Evolutionary conservation across 2,888 invertebrate species (phyloP).

Genomic region (Ormyrus rosae): DNA sequence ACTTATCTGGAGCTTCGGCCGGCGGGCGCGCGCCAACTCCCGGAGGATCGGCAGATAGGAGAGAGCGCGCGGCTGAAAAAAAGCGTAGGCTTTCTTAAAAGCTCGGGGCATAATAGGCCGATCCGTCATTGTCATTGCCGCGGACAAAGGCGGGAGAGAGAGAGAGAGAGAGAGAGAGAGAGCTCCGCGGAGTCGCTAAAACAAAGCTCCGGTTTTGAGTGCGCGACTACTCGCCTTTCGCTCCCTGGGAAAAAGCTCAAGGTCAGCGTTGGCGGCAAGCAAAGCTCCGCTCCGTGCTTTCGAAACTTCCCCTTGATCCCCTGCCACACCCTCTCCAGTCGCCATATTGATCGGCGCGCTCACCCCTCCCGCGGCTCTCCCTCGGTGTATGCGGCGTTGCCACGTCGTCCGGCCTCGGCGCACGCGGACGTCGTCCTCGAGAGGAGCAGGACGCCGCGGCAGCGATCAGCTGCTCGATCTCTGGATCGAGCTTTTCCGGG

Average conservation of each 20-base stretch:
- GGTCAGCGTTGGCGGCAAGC: slow-evolving; percentile 59
- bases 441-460: neutral
- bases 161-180: slow-evolving; percentile 21
- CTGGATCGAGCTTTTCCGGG: too few relatives aligned
- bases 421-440: neutral
- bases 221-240: slow-evolving; percentile 17
- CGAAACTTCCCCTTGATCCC: slow-evolving; percentile 64
- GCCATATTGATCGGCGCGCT: slow-evolving; percentile 71
- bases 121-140: slow-evolving; percentile 60
- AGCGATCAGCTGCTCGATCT: too few relatives aligned
- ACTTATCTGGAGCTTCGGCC: slow-evolving; percentile 25
- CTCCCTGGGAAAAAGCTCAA: slow-evolving; percentile 65
- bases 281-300: slow-evolving; percentile 29
- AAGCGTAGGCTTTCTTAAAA: slow-evolving; percentile 7
- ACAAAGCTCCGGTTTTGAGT: slow-evolving; percentile 9
- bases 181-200: slow-evolving; percentile 18
- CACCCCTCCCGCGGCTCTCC: slow-evolving; percentile 57
- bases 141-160: slow-evolving; percentile 21
- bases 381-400: neutral
- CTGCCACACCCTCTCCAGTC: slow-evolving; percentile 68
- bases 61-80: neutral
- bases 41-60: slow-evolving; percentile 1
- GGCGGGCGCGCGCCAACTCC: neutral
- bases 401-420: neutral
- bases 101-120: slow-evolving; percentile 56